Base-by-base conservation (phyloP, 2,888 invertebrate genomes). In the Megastigmus dorsalis region DNA sequence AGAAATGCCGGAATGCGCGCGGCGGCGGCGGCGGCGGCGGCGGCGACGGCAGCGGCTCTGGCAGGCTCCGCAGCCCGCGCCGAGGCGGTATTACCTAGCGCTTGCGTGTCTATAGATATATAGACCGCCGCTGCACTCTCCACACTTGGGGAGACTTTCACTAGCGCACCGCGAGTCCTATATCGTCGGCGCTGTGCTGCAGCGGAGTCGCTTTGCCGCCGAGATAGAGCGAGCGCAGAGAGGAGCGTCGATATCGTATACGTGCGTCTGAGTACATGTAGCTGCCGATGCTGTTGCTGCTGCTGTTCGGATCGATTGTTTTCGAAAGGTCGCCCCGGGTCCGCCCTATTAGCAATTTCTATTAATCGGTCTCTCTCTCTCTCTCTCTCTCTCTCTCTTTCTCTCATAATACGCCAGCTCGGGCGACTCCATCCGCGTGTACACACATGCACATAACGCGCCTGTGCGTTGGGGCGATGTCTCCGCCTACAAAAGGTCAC, bases 1-100 rank as follows among this genome's bases (percentile, higher is more conserved):
- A 76, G 76, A 76, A 76, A 76, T 76, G 72, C 76, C 72, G 75
- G 75, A 75, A 75, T 75, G 75, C 62, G 52, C 45, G 63, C 41
- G n/a, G 41, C 59, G 5, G 28, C 52, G 30, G 28, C n/a, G 41
- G 23, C 36, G 59, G 60, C 30, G 9, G 36, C 18, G 20, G n/a
- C 23, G 41, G 33, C 41, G n/a, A 30, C 59, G 5, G 28, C 52
- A 20, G 28, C n/a, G 41, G 23, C 36, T 38, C 45, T 18, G 9
- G 36, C 18, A 36, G n/a, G n/a, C n/a, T n/a, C n/a, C 23, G 41
- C 36, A 5, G 41, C n/a, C 30, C 18, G 30, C 10, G 43, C 30
- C 26, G 50, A 50, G 30, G 36, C n/a, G n/a, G n/a, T n/a, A n/a
- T n/a, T n/a, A n/a, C n/a, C n/a, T n/a, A n/a, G n/a, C n/a, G n/a